These are phyloP conservation scores for Cheilosia vernalis DNA, from an alignment of 2,888 invertebrate genomes.

Conservation along the genomic window DNA sequence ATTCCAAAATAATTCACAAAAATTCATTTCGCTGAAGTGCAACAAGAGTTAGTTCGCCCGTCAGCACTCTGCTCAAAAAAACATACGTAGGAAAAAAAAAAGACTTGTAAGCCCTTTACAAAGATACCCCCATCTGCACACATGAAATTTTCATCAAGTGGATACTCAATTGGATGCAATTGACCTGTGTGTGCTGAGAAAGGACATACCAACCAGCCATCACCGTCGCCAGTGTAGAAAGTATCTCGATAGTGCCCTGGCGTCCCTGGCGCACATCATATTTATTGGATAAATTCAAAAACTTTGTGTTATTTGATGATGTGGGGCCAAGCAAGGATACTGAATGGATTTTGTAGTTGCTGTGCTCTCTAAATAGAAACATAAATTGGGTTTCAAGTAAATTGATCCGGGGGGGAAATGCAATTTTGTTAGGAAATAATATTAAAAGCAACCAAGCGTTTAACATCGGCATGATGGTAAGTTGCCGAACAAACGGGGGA, in stretches of 20 bases:
- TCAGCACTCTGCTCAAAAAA: background rate
- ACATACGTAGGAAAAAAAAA: constrained; percentile 6
- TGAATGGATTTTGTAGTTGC: background rate
- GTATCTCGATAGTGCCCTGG: constrained; percentile 8
- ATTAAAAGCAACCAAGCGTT: constrained; percentile 35
- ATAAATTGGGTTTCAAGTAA: constrained; percentile 49
- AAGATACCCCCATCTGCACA: constrained; percentile 29
- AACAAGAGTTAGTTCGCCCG: background rate
- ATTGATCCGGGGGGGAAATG: constrained; percentile 41
- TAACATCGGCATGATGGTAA: constrained; percentile 17
- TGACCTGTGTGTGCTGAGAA: constrained; percentile 40
- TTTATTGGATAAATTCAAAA: constrained; percentile 47
- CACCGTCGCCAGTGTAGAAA: constrained; percentile 8
- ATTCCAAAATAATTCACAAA: no score
- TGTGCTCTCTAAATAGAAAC: constrained; percentile 15
- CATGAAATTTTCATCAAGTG: constrained; percentile 41
- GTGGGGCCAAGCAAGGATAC: constrained; percentile 17
- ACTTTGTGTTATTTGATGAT: constrained; percentile 43
- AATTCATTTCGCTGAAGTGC: background rate
- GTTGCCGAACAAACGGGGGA: constrained; percentile 15
- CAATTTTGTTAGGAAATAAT: constrained; percentile 32
- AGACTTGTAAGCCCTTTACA: constrained; percentile 31
- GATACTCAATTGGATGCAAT: constrained; percentile 55
- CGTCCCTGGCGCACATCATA: constrained; percentile 39
- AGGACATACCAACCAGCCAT: constrained; percentile 4